A percentile compares a stretch with the other conserved stretches of the same genome.
phyloP scores from a whole-genome alignment of 2,113 vertebrate genomes.

The Leptodactylus fuscus region DNA sequence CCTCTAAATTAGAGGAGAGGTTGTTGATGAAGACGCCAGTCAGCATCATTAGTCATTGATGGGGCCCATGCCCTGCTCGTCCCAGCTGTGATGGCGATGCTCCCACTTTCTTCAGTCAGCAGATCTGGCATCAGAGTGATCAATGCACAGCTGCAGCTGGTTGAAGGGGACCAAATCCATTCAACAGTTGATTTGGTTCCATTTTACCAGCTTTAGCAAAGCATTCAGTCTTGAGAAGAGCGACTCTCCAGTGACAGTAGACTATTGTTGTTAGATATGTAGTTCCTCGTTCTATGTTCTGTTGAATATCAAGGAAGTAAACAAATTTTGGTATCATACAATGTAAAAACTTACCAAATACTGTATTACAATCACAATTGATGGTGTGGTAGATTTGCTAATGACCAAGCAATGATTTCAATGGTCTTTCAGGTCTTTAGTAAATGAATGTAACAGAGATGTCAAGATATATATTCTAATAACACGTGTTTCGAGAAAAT shows the following conservation, averaged over 20 bases:
- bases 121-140: constrained; percentile 74
- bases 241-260: background rate
- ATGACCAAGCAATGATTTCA: no score
- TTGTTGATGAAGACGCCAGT: constrained; percentile 69
- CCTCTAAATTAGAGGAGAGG: constrained; percentile 68
- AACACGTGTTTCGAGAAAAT: no score
- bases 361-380: no score
- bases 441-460: no score
- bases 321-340: background rate
- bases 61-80: constrained; percentile 65
- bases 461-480: no score
- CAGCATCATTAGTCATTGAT: constrained; percentile 68
- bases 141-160: constrained; percentile 99
- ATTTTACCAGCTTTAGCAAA: constrained; percentile 99
- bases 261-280: background rate
- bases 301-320: background rate
- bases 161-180: constrained; percentile 99
- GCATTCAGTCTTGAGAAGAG: constrained; percentile 82
- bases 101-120: constrained; percentile 10
- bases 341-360: no score
- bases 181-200: constrained; percentile 99
- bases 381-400: no score
- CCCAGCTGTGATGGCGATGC: constrained; percentile 62
- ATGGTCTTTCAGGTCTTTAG: no score
- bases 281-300: constrained; percentile 52